These are phyloP conservation scores for Epizoanthus scotinus DNA, from an alignment of 92 coral and sea anemone species.

Conservation along the genomic window DNA sequence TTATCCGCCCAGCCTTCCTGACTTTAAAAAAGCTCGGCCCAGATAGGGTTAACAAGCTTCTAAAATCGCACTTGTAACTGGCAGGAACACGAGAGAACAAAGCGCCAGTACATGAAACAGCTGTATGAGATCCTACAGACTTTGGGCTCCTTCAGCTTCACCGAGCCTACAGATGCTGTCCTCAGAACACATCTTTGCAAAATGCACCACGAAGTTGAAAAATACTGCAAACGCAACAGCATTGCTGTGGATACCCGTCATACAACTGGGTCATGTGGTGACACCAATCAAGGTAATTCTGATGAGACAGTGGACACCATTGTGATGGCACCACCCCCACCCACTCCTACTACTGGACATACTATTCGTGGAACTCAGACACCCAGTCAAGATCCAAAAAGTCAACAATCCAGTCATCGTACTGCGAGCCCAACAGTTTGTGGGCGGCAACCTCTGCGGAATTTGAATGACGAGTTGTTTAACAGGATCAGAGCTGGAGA, in stretches of 20 bases:
- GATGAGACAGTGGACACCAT: background rate
- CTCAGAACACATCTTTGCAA: slow-evolving; percentile 70
- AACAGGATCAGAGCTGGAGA: slow-evolving; percentile 52
- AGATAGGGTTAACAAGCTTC: too few species aligned
- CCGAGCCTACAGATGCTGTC: slow-evolving; percentile 61
- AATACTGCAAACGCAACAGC: slow-evolving; percentile 65
- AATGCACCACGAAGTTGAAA: slow-evolving; percentile 80
- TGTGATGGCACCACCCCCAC: slow-evolving; percentile 32
- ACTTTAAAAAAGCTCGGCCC: too few species aligned
- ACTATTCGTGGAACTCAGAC: slow-evolving; percentile 25
- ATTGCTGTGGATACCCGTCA: slow-evolving; percentile 33
- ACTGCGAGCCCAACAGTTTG: slow-evolving; percentile 1
- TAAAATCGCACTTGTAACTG: too few species aligned
- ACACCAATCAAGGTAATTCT: background rate
- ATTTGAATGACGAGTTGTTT: slow-evolving; percentile 70
- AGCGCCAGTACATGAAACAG: slow-evolving; percentile 58
- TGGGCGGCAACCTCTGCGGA: slow-evolving; percentile 47
- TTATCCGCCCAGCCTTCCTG: too few species aligned
- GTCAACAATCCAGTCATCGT: slow-evolving; percentile 7
- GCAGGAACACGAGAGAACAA: slow-evolving; percentile 72
- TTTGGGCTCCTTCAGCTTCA: slow-evolving; percentile 73
- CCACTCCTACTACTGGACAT: slow-evolving; percentile 7
- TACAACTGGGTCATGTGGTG: background rate
- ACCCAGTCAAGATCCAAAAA: slow-evolving; percentile 17
- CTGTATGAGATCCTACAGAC: slow-evolving; percentile 56